Base-by-base conservation (phyloP, 92 coral and sea anemone species). In the Siderastrea siderea region DNA sequence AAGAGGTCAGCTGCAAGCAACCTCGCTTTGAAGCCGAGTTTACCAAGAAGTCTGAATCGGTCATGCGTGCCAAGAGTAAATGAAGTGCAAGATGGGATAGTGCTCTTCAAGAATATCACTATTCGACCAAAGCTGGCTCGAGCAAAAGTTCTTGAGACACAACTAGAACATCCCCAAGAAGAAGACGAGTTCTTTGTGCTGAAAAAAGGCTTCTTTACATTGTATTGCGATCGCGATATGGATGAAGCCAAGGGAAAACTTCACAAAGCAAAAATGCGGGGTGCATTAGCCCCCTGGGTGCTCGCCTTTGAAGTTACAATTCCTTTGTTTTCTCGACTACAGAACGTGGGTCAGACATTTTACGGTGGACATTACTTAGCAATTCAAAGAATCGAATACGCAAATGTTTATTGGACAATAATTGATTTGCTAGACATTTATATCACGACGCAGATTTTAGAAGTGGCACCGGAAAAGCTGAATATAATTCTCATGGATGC, bases 401-500 rank as follows among this genome's bases (percentile, higher is more conserved):
- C 87, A 69, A 83, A 83, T 70, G 87, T 71, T 11, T 83, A 83
- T 14, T 83, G 87, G 87, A 83, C 87, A 19, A 10, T 83, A 2
- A 59, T 83, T 47, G 87, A 83, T 9, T 61, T 83, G 47, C 9
- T 83, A 59, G 87, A 83, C 49, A 71, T 83, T 71, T 83, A 43
- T 6, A 83, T 83, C 71, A 71, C 87, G 4, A 19, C 87, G 2
- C 79, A 83, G 6, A 16, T 51, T 16, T 7, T 83, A 6, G 79
- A 71, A 11, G 43, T 83, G 12, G 50, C 49, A 46, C 87, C 87
- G 47, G 87, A 71, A 12, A 71, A 72, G 26, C 79, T 83, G 0
- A 83, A 59, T 44, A 83, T 83, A 1, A 14, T 83, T 61, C 87
- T 71, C 3, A 59, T 83, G 26, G 87, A 83, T 19, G 87, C 79